phyloP scores from a whole-genome alignment of 2,113 vertebrate genomes.

The Phaetusa simplex region DNA sequence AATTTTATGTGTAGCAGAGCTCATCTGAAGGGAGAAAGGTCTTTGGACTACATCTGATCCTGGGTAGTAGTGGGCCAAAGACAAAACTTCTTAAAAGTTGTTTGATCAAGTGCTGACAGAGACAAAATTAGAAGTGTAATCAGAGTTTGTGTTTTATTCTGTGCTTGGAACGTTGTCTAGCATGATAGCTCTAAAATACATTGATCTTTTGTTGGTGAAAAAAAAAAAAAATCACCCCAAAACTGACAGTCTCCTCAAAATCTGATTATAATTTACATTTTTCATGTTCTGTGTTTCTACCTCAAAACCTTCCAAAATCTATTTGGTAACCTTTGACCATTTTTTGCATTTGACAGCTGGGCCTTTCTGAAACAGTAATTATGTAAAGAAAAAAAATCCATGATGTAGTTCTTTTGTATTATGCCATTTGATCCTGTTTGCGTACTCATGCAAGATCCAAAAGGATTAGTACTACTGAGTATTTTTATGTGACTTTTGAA shows the following conservation, averaged over 20 bases:
- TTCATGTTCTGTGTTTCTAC: background rate
- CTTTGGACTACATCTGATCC: background rate
- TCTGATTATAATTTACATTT: background rate
- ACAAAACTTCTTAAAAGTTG: background rate
- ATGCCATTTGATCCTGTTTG: background rate
- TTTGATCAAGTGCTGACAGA: background rate
- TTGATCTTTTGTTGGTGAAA: background rate
- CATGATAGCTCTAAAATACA: background rate
- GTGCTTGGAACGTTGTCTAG: background rate
- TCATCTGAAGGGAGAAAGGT: background rate
- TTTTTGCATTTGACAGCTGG: background rate
- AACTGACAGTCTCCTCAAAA: background rate
- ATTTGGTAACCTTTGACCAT: background rate
- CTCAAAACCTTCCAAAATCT: background rate
- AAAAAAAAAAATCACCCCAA: fast-evolving
- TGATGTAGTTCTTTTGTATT: background rate
- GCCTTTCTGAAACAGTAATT: background rate
- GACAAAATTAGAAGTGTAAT: background rate
- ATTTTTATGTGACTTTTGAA: background rate
- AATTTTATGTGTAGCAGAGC: background rate
- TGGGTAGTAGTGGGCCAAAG: background rate
- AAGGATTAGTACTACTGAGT: background rate
- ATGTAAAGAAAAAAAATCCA: background rate
- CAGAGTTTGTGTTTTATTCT: background rate
- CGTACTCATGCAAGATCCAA: background rate